Percentiles rank a stretch among this genome's conserved stretches.
Conservation (phyloP, 1,140 invertebrate species). For the Arctopsyche grandis region DNA sequence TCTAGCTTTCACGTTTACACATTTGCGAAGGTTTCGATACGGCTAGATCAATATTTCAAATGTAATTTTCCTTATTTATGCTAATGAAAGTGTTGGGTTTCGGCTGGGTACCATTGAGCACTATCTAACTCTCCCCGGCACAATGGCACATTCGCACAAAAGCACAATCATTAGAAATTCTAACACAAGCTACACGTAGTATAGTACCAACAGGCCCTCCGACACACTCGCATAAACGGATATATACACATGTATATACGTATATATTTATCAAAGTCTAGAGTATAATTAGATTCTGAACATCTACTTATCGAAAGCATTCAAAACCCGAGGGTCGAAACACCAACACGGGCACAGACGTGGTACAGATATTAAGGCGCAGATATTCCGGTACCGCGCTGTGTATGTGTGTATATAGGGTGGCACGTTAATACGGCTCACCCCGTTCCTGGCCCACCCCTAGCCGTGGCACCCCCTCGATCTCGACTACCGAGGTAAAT, state of each 20-base stretch:
- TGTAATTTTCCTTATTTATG: conserved; percentile 48
- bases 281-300: conserved; percentile 54
- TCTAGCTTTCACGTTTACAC: not conserved
- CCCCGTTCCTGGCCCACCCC: not conserved
- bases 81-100: conserved; percentile 49
- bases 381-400: conserved; percentile 35
- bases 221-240: not conserved
- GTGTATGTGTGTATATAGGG: conserved; percentile 15
- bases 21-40: conserved; percentile 27
- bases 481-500: conserved; percentile 24
- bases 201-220: not conserved
- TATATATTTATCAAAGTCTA: conserved; percentile 53
- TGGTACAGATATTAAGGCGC: conserved; percentile 26
- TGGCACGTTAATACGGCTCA: conserved; percentile 29
- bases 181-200: not conserved
- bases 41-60: conserved; percentile 49
- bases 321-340: conserved; percentile 48
- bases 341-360: conserved; percentile 21
- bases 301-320: conserved; percentile 55
- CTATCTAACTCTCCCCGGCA: conserved; percentile 37
- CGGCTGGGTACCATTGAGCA: conserved; percentile 30
- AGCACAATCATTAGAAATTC: conserved; percentile 53
- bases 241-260: not conserved
- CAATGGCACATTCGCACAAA: conserved; percentile 51
- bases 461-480: not conserved